Conservation (phyloP, 2,888 invertebrate species). For the Eupithecia abbreviata region DNA sequence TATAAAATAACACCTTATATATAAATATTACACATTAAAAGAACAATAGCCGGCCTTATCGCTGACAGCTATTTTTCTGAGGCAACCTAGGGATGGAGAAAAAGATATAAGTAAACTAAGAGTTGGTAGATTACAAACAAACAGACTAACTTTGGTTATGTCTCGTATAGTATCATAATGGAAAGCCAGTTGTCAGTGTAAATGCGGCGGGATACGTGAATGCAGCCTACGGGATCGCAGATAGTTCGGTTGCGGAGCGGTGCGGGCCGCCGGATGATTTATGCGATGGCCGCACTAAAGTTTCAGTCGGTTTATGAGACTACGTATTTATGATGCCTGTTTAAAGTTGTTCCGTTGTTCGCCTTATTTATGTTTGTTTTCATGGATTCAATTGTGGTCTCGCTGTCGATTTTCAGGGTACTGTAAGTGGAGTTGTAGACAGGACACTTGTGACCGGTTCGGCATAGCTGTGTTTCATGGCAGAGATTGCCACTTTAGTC, state of each 20-base stretch:
- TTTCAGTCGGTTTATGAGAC: conserved; percentile 66
- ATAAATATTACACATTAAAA: too few species aligned
- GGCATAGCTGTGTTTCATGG: background rate
- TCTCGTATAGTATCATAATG: background rate
- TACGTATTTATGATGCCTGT: conserved; percentile 67
- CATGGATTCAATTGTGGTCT: conserved; percentile 49
- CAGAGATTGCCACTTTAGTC: background rate
- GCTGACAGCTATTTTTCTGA: too few species aligned
- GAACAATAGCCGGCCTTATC: too few species aligned
- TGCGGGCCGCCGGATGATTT: conserved; percentile 52
- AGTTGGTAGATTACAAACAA: too few species aligned
- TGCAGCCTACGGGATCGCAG: conserved; percentile 31
- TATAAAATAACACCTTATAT: too few species aligned
- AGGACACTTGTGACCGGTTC: background rate
- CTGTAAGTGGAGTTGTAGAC: background rate
- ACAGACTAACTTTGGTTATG: background rate
- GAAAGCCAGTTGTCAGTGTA: background rate
- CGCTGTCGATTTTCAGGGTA: conserved; percentile 31
- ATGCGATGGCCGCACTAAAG: conserved; percentile 55
- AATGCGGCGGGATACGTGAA: conserved; percentile 15
- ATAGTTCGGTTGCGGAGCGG: conserved; percentile 26
- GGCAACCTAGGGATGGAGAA: too few species aligned
- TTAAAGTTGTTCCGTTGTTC: conserved; percentile 60
- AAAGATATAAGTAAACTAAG: too few species aligned
- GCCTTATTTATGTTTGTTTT: conserved; percentile 56